Evolutionary conservation across 2,888 invertebrate genomes (phyloP), one percentile per base, ranked within the genome.

Genomic region (Cephus sareptanus): DNA sequence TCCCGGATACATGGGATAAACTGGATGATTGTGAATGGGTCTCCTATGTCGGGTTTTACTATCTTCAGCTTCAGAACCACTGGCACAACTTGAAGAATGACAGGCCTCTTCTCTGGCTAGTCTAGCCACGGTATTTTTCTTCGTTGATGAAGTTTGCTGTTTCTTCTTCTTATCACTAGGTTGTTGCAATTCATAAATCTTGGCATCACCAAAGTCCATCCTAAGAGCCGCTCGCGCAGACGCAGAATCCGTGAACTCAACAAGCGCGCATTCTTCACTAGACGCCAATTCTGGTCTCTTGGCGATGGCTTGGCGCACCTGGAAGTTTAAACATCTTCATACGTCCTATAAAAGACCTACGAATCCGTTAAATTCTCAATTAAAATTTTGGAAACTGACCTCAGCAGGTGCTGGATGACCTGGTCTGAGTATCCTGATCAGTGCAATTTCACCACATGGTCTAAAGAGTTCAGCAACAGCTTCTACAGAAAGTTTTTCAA

Each of bases 391-490:
- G 23, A 73, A 56, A 75, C 70, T 79, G 75, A 89, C 90, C 92
- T 98, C 98, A 4, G 97, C 96, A 3, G 98, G 98, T 76, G 97
- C 95, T 13, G 97, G 95, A 92, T 97, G 97, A 69, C 98, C 98
- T 0, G 98, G 98, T 77, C 96, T 94, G 74, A 98, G 93, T 81
- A 98, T 96, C 78, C 98, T 94, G 76, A 98, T 96, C 69, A 98
- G 92, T 3, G 97, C 96, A 73, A 98, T 97, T 90, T 97, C 97
- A 4, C 98, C 98, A 89, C 97, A 98, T 76, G 94, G 93, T 15
- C 96, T 95, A 92, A 98, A 98, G 81, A 98, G 92, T 89, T 98
- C 96, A 0, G 98, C 97, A n/a, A 98, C 97, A 85, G 95, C 95
- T 91, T 98, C 98, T 73, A 98, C 97, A 12, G 96, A 95, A 0